phyloP scores from a whole-genome alignment of 2,888 invertebrate species.

The Periphyllus acericola region DNA sequence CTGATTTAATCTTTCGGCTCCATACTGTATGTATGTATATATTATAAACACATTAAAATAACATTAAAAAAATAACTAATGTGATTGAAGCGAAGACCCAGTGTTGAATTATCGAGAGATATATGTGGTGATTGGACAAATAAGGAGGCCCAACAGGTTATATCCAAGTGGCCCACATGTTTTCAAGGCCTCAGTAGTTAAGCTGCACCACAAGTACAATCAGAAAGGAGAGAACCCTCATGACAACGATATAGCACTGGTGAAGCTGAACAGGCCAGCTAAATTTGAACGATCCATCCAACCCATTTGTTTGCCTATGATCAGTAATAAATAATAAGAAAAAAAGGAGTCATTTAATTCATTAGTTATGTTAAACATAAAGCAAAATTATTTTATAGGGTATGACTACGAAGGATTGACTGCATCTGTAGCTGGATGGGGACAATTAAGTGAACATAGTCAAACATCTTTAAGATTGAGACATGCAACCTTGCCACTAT shows the following conservation, averaged over 20 bases:
- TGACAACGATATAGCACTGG: slow-evolving; percentile 86
- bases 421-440: slow-evolving; percentile 87
- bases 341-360: background rate
- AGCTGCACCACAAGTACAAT: slow-evolving; percentile 39
- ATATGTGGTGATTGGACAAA: slow-evolving; percentile 16
- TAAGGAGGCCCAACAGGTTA: slow-evolving; percentile 7
- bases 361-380: background rate
- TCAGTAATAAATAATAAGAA: slow-evolving; percentile 69
- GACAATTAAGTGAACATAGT: slow-evolving; percentile 86
- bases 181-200: slow-evolving; percentile 1
- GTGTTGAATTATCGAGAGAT: slow-evolving; percentile 23
- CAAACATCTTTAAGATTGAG: slow-evolving; percentile 84
- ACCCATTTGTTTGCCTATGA: slow-evolving; percentile 84
- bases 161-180: background rate
- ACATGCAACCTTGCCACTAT: slow-evolving; percentile 80
- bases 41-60: background rate
- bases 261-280: slow-evolving; percentile 82
- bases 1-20: too few relatives aligned
- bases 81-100: slow-evolving; percentile 22
- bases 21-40: too few relatives aligned
- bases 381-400: slow-evolving; percentile 66
- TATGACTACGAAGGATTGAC: slow-evolving; percentile 78
- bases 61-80: background rate
- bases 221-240: slow-evolving; percentile 66
- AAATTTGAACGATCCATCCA: slow-evolving; percentile 81